A percentile compares a stretch with the other conserved stretches of the same genome.
Conservation (phyloP, 1,140 invertebrate genomes). For the Hermatobates lingyangjiaoensis region DNA sequence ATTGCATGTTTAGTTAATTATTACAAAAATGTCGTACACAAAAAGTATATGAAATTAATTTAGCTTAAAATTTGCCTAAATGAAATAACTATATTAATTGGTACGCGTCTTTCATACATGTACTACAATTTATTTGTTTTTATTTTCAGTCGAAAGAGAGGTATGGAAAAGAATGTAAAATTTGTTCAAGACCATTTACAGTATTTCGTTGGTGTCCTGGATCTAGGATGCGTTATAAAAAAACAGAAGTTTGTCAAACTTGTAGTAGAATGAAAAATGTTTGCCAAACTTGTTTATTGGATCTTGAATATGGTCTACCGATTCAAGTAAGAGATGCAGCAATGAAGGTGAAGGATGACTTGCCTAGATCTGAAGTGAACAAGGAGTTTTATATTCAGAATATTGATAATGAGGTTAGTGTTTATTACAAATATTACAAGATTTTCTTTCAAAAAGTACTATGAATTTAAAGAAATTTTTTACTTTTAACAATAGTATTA, state of each 20-base stretch:
- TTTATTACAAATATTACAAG: conserved; percentile 2
- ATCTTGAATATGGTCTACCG: conserved; percentile 90
- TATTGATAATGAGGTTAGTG: conserved; percentile 53
- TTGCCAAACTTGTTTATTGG: conserved; percentile 95
- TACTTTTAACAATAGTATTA: too few species aligned
- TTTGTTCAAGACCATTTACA: conserved; percentile 93
- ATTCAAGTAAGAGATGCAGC: conserved; percentile 93
- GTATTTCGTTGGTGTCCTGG: conserved; percentile 98
- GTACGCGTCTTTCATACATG: too few species aligned
- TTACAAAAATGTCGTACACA: too few species aligned
- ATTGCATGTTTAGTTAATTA: too few species aligned
- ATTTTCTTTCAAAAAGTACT: conserved; percentile 2
- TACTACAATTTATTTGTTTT: conserved; percentile 9
- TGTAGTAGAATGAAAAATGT: conserved; percentile 97
- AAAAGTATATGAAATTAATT: too few species aligned
- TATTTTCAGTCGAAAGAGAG: conserved; percentile 80
- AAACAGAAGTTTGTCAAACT: conserved; percentile 98
- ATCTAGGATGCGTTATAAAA: conserved; percentile 95
- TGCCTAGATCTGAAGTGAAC: conserved; percentile 95
- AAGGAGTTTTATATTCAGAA: conserved; percentile 98
- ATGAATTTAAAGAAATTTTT: too few species aligned
- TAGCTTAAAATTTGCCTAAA: too few species aligned
- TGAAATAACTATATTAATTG: too few species aligned
- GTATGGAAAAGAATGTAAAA: conserved; percentile 98
- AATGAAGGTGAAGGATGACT: conserved; percentile 80